Conservation (phyloP, 2,797 vertebrate genomes). For the Dermochelys coriacea region DNA sequence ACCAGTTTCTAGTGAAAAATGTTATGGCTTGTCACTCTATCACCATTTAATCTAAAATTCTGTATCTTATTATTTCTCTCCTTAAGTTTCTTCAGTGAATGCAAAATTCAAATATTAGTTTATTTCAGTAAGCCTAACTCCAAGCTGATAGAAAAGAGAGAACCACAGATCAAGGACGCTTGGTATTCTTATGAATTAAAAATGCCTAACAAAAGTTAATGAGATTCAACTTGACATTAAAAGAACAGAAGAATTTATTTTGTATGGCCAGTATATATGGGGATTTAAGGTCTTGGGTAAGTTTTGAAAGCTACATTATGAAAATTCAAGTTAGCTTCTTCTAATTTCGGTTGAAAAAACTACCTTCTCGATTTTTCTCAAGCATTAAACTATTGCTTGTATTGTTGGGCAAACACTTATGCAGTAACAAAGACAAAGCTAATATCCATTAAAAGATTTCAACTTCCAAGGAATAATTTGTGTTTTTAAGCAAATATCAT, state of each 20-base stretch:
- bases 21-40: conserved; percentile 43
- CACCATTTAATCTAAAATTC: conserved; percentile 55
- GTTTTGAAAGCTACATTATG: conserved; percentile 60
- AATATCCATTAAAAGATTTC: neutral
- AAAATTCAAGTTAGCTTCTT: conserved; percentile 45
- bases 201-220: conserved; percentile 76
- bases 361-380: neutral
- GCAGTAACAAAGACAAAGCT: conserved; percentile 13
- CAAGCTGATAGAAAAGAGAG: conserved; percentile 44
- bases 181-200: conserved; percentile 68
- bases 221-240: conserved; percentile 64
- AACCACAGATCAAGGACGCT: conserved; percentile 58
- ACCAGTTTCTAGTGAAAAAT: conserved; percentile 30
- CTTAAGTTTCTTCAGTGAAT: conserved; percentile 63
- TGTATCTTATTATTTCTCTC: conserved; percentile 20
- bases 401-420: neutral
- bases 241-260: conserved; percentile 47
- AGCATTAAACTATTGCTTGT: neutral
- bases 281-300: conserved; percentile 47
- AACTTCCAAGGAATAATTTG: neutral
- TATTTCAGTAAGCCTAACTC: conserved; percentile 44
- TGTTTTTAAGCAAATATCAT: conserved; percentile 4
- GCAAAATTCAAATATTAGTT: conserved; percentile 64
- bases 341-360: neutral
- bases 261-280: conserved; percentile 42